Base-by-base conservation (phyloP, 2,888 invertebrate genomes). In the Phaonia tiefii region DNA sequence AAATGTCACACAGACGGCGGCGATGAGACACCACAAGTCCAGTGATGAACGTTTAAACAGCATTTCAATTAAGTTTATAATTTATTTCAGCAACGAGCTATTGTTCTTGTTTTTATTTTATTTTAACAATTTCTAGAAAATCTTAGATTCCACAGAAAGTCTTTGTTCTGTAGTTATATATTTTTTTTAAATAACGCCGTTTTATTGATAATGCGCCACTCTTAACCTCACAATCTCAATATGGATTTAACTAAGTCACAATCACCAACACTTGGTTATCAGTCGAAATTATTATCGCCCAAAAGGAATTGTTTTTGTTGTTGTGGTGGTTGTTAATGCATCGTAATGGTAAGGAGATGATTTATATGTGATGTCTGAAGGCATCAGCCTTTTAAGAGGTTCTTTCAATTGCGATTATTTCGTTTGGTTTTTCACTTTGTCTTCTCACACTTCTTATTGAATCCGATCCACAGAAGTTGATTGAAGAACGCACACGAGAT, bases 1-100 rank as follows among this genome's bases (percentile, higher is more conserved):
- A 88, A 89, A 87, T 87, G 86, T 79, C 82, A 85, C 63, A 63
- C 63, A 63, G 42, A 63, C 42, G 11, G 42, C 42, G 5, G 51
- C 51, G 8, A 3, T 8, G 63, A 63, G 37, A 15, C 37, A 83
- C 83, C 84, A 86, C 77, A 85, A 85, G 82, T 84, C 85, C 76
- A 85, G 56, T 78, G 78, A 60, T 15, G 75, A 81, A 69, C 81
- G 75, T 69, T 75, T 78, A 17, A 56, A 46, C 54, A 81, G 63
- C 81, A 81, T 81, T 69, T 81, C 75, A 78, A 81, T 81, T 78
- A 78, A 78, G 54, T 25, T 31, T 63, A 37, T 4, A 44, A 42
- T 39, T 42, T 22, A 3, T 26, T 56, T 17, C 20, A 20, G 13
- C 31, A 17, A 11, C 37, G 69, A 51, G 67, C 42, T 65, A 51